phyloP scores from a whole-genome alignment of 2,888 invertebrate genomes.

The Isotomurus palustris region DNA sequence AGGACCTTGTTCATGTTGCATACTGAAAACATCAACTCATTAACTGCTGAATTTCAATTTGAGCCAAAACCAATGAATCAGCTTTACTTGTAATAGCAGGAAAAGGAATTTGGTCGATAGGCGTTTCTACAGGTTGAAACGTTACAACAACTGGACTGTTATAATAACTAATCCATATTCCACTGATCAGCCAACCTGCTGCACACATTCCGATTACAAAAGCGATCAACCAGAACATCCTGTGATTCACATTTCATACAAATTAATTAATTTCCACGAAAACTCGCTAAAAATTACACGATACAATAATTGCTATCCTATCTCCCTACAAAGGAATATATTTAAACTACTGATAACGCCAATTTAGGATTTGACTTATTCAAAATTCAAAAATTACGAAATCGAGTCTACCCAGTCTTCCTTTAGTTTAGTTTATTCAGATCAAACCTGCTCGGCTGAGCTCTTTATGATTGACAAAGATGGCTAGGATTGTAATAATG shows the following conservation, averaged over 20 bases:
- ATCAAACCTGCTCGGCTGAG: too few species aligned
- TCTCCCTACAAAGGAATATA: too few species aligned
- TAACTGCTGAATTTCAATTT: not conserved
- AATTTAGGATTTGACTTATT: too few species aligned
- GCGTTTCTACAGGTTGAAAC: conserved; percentile 66
- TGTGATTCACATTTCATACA: too few species aligned
- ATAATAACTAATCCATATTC: conserved; percentile 59
- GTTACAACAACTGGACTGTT: conserved; percentile 71
- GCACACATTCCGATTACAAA: conserved; percentile 30
- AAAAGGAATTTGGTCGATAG: conserved; percentile 67
- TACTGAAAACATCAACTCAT: conserved; percentile 8
- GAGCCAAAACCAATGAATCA: not conserved
- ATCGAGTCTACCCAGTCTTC: too few species aligned
- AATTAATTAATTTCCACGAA: not conserved
- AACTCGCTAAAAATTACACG: not conserved
- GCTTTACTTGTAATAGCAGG: conserved; percentile 66
- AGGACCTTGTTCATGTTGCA: conserved; percentile 33
- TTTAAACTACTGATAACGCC: too few species aligned
- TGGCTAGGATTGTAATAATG: too few species aligned
- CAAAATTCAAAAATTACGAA: too few species aligned
- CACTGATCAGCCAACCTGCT: conserved; percentile 36
- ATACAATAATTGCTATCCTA: too few species aligned
- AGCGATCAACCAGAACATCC: conserved; percentile 41
- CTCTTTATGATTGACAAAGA: not conserved
- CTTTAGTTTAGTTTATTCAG: too few species aligned